Evolutionary conservation across 2,113 vertebrate species (phyloP).

Genomic region (Crotophaga sulcirostris): DNA sequence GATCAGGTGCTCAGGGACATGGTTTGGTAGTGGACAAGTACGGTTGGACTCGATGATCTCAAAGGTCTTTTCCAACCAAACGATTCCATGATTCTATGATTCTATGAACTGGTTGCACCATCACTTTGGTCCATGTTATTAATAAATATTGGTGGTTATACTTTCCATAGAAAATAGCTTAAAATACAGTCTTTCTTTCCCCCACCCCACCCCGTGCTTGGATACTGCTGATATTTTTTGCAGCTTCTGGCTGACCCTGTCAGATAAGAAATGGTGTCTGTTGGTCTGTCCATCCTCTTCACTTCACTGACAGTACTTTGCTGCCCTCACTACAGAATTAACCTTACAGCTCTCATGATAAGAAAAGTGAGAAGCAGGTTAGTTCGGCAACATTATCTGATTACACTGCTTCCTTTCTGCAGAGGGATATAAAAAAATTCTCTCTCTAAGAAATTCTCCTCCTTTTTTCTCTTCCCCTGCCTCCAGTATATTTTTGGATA

Average conservation of each 20-base stretch:
- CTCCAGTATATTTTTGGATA: neutral
- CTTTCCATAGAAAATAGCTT: neutral
- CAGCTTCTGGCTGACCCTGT: neutral
- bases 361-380: neutral
- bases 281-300: neutral
- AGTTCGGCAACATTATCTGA: neutral
- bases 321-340: neutral
- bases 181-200: neutral
- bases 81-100: no score
- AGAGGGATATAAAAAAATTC: neutral
- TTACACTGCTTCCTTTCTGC: neutral
- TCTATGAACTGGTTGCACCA: neutral
- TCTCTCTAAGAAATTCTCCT: neutral
- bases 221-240: neutral
- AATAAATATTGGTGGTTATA: neutral
- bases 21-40: no score
- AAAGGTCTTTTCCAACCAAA: no score
- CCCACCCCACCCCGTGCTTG: neutral
- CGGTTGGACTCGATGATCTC: no score
- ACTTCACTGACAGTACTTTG: neutral
- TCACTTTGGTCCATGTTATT: neutral
- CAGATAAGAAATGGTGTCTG: neutral
- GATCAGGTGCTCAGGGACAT: no score
- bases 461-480: neutral
- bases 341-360: neutral